Percentiles rank a stretch among this genome's conserved stretches.
Evolutionary conservation across 2,888 invertebrate genomes (phyloP).

Genomic region (Himalopsyche anomala): DNA sequence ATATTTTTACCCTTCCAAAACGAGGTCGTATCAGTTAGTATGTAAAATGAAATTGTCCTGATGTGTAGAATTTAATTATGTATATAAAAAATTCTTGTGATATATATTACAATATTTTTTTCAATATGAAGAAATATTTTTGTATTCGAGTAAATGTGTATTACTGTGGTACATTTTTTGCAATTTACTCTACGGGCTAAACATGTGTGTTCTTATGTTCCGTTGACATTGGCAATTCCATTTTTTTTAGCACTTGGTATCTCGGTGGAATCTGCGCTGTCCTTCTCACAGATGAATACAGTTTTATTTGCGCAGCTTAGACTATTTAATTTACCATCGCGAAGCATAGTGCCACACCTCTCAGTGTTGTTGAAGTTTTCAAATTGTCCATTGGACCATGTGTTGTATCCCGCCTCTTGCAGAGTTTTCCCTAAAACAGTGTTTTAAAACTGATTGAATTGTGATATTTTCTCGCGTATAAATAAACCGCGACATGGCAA

Average conservation of each 20-base stretch:
- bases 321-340: conserved; percentile 50
- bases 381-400: conserved; percentile 54
- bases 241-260: background rate
- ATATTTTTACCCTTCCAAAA: too few relatives aligned
- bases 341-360: conserved; percentile 52
- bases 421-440: conserved; percentile 51
- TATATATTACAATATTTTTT: too few relatives aligned
- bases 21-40: too few relatives aligned
- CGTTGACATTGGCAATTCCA: background rate
- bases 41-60: too few relatives aligned
- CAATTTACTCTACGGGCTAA: background rate
- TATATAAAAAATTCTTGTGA: too few relatives aligned
- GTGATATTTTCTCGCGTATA: too few relatives aligned
- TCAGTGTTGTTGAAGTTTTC: conserved; percentile 49
- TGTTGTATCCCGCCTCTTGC: conserved; percentile 48
- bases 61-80: too few relatives aligned
- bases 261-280: background rate
- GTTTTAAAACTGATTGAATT: too few relatives aligned
- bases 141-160: too few relatives aligned
- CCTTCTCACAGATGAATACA: conserved; percentile 52
- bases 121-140: too few relatives aligned
- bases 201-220: background rate
- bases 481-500: too few relatives aligned
- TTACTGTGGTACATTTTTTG: too few relatives aligned
- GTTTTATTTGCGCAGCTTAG: conserved; percentile 39